Conservation (phyloP, 2,797 vertebrate genomes). For the Chaunax sp. region DNA sequence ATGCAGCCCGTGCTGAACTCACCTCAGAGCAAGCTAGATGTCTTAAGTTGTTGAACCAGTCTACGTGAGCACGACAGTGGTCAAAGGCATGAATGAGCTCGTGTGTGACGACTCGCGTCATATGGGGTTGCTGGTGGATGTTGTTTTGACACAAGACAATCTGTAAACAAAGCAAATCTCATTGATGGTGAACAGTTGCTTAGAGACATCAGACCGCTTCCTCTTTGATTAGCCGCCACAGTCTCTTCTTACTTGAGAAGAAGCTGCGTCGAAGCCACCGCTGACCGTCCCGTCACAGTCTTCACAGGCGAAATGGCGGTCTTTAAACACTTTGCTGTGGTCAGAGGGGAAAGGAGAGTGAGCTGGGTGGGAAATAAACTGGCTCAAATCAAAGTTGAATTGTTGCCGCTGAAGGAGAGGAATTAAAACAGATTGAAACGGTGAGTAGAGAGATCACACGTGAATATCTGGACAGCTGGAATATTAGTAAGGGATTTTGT, state of each 20-base stretch:
- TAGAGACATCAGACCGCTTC: accelerated
- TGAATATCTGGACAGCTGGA: not conserved
- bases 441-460: too few species aligned
- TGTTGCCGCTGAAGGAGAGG: not conserved
- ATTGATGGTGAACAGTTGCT: not conserved
- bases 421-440: not conserved
- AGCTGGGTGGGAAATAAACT: not conserved
- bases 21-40: conserved; percentile 98
- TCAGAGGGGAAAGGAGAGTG: conserved; percentile 9
- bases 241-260: conserved; percentile 88
- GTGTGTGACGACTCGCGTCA: conserved; percentile 94
- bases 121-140: conserved; percentile 91
- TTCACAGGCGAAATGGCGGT: conserved; percentile 96
- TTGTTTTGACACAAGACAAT: conserved; percentile 99
- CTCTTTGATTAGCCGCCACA: too few species aligned
- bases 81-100: conserved; percentile 97
- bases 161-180: conserved; percentile 69
- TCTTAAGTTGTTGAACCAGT: conserved; percentile 93
- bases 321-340: conserved; percentile 88
- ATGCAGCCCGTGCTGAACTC: conserved; percentile 20
- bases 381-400: not conserved
- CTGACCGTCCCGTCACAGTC: conserved; percentile 92
- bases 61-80: conserved; percentile 94
- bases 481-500: not conserved
- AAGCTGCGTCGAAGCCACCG: conserved; percentile 93